These are phyloP conservation scores for Promerops cafer DNA, from an alignment of 2,113 vertebrate species.

Conservation along the genomic window DNA sequence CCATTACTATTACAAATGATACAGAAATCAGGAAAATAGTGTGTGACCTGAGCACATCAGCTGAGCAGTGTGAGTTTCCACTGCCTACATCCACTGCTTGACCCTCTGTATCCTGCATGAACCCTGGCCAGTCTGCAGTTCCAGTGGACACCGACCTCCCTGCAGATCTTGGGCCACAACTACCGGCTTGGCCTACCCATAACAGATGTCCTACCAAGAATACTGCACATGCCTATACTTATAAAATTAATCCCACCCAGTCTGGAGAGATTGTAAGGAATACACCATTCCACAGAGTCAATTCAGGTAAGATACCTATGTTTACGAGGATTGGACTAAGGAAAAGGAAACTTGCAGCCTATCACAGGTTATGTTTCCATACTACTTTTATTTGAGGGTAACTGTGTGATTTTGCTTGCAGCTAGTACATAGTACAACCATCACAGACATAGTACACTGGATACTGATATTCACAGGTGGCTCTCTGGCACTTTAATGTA, in stretches of 20 bases:
- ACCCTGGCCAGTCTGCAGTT: background rate
- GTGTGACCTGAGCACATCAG: background rate
- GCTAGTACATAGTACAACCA: background rate
- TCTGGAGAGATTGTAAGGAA: background rate
- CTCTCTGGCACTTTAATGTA: background rate
- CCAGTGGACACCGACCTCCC: background rate
- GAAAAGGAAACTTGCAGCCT: background rate
- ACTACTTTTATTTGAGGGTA: background rate
- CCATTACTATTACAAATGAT: background rate
- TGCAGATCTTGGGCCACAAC: background rate
- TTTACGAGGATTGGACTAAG: background rate
- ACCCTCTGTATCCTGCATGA: background rate
- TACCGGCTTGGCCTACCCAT: background rate
- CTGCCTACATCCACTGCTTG: background rate
- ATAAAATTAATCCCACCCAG: background rate
- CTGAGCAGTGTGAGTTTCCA: background rate
- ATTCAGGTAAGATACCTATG: background rate
- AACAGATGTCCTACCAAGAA: background rate
- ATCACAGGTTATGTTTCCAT: background rate
- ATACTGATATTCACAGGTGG: background rate
- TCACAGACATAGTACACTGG: background rate
- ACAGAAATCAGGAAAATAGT: background rate
- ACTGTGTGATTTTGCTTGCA: background rate
- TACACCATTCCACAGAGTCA: background rate
- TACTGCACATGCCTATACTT: background rate